Base-by-base conservation (phyloP, 2,888 invertebrate species). In the Balanococcus diminutus region DNA sequence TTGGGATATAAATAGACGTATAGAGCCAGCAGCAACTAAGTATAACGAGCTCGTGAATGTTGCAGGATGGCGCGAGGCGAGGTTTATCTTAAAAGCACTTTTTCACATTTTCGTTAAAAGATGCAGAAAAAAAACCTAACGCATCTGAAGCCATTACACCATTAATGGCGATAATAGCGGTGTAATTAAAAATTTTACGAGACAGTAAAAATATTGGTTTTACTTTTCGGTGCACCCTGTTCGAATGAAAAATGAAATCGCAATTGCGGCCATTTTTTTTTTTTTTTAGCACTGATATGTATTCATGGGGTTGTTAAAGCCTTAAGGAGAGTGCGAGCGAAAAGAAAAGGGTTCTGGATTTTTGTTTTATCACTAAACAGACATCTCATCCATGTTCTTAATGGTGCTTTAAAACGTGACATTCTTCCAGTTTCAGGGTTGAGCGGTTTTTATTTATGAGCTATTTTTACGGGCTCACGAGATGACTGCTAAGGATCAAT, bases 341-440 rank as follows among this genome's bases (percentile, higher is more conserved):
- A 56, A 56, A 79, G n/a, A 79, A 79, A 36, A 36, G 75, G 75
- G 32, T 32, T 32, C 32, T 32, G 36, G 61, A 72, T 39, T 28
- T 84, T 84, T 84, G 67, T 84, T 84, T 84, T 84, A 84, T 84
- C 84, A 72, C 72, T 39, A 28, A 84, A 42, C 72, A 84, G 25
- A 84, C 72, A 84, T 84, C 72, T 72, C 72, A 72, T 36, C 84
- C 46, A 32, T 72, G 72, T 72, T 42, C 36, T 72, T 84, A 84
- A 84, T 84, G 84, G 42, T 25, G 67, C 72, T 72, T 67, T 84
- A 84, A 84, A 84, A 84, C 84, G 84, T 84, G 84, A 84, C 39
- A 84, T 84, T 72, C 28, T 28, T 36, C 67, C 14, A 39, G 39
- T 42, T 46, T 72, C 39, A 36, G 84, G 72, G 72, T 84, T 84